Conservation (phyloP, 2,888 invertebrate genomes). For the Xestia c-nigrum region DNA sequence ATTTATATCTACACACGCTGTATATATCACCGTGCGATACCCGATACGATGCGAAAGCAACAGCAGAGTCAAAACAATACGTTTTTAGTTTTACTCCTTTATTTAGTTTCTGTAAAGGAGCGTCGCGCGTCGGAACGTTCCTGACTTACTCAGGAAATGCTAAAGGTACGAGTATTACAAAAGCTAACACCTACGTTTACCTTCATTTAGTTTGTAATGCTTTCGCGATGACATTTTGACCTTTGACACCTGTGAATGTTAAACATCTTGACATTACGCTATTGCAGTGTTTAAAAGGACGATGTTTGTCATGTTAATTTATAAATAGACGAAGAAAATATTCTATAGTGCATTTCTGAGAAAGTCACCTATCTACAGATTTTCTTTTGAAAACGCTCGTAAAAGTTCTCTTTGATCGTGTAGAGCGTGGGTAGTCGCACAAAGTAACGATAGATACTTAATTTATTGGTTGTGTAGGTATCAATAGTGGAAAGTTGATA, state of each 20-base stretch:
- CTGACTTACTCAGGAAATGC: slow-evolving; percentile 47
- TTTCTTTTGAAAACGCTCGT: slow-evolving; percentile 55
- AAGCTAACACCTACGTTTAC: slow-evolving; percentile 42
- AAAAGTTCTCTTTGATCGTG: slow-evolving; percentile 48
- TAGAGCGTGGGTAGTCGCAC: slow-evolving; percentile 25
- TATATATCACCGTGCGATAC: slow-evolving; percentile 71
- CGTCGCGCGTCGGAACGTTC: slow-evolving; percentile 41
- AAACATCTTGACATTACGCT: slow-evolving; percentile 51
- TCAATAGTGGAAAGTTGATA: slow-evolving; percentile 38
- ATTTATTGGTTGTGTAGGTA: slow-evolving; percentile 18
- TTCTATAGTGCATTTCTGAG: slow-evolving; percentile 20
- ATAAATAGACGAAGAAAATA: slow-evolving; percentile 21
- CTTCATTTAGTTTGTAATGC: slow-evolving; percentile 48
- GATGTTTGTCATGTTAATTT: slow-evolving; percentile 18
- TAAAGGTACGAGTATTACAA: slow-evolving; percentile 47
- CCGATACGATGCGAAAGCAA: slow-evolving; percentile 69
- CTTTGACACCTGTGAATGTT: slow-evolving; percentile 52
- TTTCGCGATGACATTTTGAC: slow-evolving; percentile 60
- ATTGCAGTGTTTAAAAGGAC: slow-evolving; percentile 37
- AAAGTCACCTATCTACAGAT: slow-evolving; percentile 34
- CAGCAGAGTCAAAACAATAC: slow-evolving; percentile 72
- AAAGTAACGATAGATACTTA: slow-evolving; percentile 23
- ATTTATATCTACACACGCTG: slow-evolving; percentile 68
- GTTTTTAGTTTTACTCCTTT: slow-evolving; percentile 65
- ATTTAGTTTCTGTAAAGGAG: slow-evolving; percentile 53